These are phyloP conservation scores for Thryonomys swinderianus DNA, from an alignment of 2,113 vertebrate genomes.

Conservation along the genomic window DNA sequence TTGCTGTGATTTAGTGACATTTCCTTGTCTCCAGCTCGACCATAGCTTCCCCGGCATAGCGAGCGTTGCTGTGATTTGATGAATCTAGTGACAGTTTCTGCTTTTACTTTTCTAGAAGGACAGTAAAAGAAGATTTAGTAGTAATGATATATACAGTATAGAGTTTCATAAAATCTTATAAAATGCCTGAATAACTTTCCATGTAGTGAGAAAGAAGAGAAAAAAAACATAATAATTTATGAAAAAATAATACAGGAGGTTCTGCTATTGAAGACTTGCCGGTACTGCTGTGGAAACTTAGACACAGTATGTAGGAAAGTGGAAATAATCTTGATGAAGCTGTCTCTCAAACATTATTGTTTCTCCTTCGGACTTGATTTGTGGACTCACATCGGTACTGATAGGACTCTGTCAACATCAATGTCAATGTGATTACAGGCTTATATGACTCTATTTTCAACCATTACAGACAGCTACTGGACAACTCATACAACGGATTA, in stretches of 20 bases:
- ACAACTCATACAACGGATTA: not conserved
- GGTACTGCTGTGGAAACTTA: not conserved
- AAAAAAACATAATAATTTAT: constrained; percentile 68
- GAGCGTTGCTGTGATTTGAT: constrained; percentile 67
- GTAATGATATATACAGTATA: constrained; percentile 73
- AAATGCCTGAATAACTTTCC: constrained; percentile 76
- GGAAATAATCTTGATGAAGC: constrained; percentile 22
- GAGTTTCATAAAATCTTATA: constrained; percentile 76
- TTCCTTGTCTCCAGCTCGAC: constrained; percentile 47
- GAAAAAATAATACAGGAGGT: constrained; percentile 65
- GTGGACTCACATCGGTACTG: not conserved
- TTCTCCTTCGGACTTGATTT: constrained; percentile 49
- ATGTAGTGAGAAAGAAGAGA: constrained; percentile 46
- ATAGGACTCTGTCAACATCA: constrained; percentile 6
- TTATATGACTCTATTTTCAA: not conserved
- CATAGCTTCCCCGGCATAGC: not conserved
- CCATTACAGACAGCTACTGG: not conserved
- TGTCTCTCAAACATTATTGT: not conserved
- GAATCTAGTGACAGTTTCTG: constrained; percentile 63
- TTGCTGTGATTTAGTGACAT: constrained; percentile 56
- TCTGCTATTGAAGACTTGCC: not conserved
- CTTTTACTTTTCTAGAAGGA: constrained; percentile 59
- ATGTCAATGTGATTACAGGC: not conserved
- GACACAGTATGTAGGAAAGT: not conserved
- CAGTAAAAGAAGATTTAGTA: constrained; percentile 80